A percentile compares a stretch with the other conserved stretches of the same genome.
These are phyloP conservation scores for Cettia cetti DNA, from an alignment of 2,113 vertebrate genomes.

Conservation along the genomic window DNA sequence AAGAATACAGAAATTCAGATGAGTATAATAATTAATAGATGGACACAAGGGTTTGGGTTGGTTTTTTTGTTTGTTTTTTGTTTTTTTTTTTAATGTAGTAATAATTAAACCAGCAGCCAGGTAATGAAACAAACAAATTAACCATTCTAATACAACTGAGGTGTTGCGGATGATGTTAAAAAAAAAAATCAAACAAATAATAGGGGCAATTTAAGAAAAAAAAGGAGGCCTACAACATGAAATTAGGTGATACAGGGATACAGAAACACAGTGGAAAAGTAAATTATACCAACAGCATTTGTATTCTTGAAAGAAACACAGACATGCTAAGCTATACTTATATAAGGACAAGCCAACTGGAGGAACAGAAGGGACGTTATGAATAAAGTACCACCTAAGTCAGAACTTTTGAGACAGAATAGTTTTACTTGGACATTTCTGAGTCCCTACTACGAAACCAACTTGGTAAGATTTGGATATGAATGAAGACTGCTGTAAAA, in stretches of 20 bases:
- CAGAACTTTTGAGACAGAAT: background rate
- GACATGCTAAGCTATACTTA: background rate
- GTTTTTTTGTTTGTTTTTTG: too few species aligned
- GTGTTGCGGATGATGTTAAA: background rate
- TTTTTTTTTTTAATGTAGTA: background rate
- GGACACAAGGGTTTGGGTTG: background rate
- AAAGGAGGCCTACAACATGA: background rate
- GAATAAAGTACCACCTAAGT: background rate
- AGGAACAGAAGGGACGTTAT: background rate
- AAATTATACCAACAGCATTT: background rate
- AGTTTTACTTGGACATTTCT: background rate
- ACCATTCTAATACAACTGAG: background rate
- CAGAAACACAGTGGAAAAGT: background rate
- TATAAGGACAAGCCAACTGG: background rate
- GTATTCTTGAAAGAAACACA: background rate
- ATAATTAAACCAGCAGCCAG: background rate
- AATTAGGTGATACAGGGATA: background rate
- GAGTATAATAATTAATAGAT: background rate
- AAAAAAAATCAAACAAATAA: background rate
- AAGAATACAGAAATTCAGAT: background rate
- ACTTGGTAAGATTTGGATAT: background rate
- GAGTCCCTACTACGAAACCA: background rate
- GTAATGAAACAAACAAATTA: background rate
- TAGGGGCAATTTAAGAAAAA: background rate
- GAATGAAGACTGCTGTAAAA: background rate